These are phyloP conservation scores for Clarias pachynema DNA, from an alignment of 2,797 vertebrate genomes.

Conservation along the genomic window DNA sequence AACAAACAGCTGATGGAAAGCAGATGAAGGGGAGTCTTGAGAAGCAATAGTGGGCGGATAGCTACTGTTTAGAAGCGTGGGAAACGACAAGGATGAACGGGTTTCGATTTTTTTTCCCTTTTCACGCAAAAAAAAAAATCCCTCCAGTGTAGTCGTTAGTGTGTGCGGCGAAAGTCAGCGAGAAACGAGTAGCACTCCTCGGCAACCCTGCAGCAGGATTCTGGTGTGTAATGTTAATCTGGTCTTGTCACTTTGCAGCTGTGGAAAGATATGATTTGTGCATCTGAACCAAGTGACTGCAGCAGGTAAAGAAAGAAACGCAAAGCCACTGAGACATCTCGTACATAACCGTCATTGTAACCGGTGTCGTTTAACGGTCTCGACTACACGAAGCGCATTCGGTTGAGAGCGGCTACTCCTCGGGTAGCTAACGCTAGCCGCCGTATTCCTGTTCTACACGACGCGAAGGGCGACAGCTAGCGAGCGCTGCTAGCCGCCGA, in stretches of 20 bases:
- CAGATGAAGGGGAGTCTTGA: slow-evolving; percentile 21
- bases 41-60: slow-evolving; percentile 16
- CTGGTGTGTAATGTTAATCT: not conserved
- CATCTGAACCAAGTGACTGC: slow-evolving; percentile 65
- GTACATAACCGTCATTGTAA: not conserved
- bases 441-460: slow-evolving; percentile 46
- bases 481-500: slow-evolving; percentile 50
- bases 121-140: not conserved
- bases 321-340: not conserved
- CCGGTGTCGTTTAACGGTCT: not conserved
- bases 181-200: not conserved
- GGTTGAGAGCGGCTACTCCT: slow-evolving; percentile 10
- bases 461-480: slow-evolving; percentile 58
- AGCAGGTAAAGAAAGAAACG: slow-evolving; percentile 48
- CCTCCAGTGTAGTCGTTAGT: not conserved
- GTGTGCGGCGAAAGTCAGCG: not conserved
- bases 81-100: not conserved
- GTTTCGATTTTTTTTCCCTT: not conserved
- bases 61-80: not conserved
- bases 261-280: slow-evolving; percentile 51
- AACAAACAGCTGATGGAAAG: slow-evolving; percentile 20
- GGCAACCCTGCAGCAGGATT: not conserved
- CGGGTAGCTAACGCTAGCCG: slow-evolving; percentile 39
- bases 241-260: slow-evolving; percentile 58
- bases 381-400: not conserved